phyloP scores from a whole-genome alignment of 2,888 invertebrate genomes.

The Lasioglossum zephyrum region DNA sequence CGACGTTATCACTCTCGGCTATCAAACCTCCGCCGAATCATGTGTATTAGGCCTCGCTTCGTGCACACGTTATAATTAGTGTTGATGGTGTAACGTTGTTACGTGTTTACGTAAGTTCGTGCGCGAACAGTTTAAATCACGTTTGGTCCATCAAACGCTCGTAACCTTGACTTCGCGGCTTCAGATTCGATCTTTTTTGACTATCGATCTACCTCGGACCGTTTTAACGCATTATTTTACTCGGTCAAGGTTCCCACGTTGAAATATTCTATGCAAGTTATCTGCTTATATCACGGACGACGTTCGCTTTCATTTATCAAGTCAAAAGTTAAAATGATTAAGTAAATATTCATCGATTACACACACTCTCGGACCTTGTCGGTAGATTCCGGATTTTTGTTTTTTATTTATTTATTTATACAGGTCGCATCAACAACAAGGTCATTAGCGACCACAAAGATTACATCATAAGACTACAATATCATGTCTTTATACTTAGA shows the following conservation, averaged over 20 bases:
- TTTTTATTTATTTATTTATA: too few relatives aligned
- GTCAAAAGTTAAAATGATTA: neutral
- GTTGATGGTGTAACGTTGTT: conserved; percentile 37
- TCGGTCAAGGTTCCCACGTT: conserved; percentile 20
- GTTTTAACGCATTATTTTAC: neutral
- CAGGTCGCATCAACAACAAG: too few relatives aligned
- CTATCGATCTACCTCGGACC: conserved; percentile 19
- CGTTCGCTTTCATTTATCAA: neutral
- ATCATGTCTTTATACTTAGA: too few relatives aligned
- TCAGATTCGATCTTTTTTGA: conserved; percentile 27
- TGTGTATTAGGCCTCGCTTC: conserved; percentile 28
- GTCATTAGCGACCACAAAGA: too few relatives aligned
- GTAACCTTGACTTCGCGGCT: conserved; percentile 54
- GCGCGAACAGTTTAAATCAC: conserved; percentile 43
- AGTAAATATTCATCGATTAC: neutral
- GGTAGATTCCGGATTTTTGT: neutral
- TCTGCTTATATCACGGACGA: neutral
- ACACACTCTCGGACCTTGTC: neutral
- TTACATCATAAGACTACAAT: too few relatives aligned
- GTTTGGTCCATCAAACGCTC: conserved; percentile 41
- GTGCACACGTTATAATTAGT: conserved; percentile 40
- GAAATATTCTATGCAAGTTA: neutral
- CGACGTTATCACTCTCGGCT: conserved; percentile 26
- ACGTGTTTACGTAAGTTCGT: conserved; percentile 61
- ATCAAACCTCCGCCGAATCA: conserved; percentile 35